Evolutionary conservation across 2,797 vertebrate species (phyloP).

Genomic region (Falco biarmicus): DNA sequence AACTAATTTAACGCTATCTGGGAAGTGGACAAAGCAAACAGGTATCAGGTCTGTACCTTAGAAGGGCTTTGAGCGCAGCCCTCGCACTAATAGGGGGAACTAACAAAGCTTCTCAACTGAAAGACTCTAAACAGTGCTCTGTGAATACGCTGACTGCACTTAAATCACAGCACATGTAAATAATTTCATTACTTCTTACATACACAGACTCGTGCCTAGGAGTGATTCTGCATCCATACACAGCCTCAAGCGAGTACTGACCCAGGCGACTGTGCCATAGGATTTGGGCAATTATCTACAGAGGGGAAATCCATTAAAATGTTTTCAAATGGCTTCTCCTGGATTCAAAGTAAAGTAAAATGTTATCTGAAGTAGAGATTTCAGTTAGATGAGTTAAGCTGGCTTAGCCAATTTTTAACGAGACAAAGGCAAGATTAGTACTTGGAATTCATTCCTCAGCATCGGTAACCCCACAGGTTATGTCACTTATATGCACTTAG

Average conservation of each 20-base stretch:
- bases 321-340: not conserved
- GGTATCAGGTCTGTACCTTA: not conserved
- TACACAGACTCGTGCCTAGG: fast-evolving
- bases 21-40: not conserved
- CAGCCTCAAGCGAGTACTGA: not conserved
- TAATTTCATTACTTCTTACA: not conserved
- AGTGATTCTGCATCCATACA: not conserved
- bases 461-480: not conserved
- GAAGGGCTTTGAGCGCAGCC: not conserved
- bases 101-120: not conserved
- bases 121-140: not conserved
- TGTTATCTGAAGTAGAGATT: not conserved
- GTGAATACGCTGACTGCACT: not conserved
- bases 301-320: not conserved
- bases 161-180: not conserved
- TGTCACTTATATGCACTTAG: not conserved
- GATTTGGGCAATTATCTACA: not conserved
- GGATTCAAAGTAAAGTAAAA: not conserved
- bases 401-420: not conserved
- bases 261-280: not conserved
- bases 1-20: not conserved
- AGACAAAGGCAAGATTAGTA: not conserved
- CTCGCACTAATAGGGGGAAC: not conserved
- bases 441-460: not conserved
- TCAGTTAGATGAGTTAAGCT: not conserved